phyloP scores from a whole-genome alignment of 2,888 invertebrate genomes.

The Nowickia ferox region DNA sequence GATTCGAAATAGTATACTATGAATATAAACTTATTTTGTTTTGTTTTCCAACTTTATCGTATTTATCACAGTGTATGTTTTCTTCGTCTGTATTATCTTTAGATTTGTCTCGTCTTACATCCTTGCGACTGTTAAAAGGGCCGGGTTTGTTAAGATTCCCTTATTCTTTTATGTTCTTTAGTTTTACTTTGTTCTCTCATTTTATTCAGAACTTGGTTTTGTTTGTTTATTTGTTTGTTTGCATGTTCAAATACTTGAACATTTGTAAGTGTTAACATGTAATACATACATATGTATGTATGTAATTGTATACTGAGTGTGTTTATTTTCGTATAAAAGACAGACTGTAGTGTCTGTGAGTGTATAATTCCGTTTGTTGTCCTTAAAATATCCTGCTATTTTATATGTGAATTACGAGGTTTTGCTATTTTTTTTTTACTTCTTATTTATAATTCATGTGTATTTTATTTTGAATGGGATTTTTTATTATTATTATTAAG shows the following conservation, averaged over 20 bases:
- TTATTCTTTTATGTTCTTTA: background rate
- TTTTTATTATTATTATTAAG: too few relatives aligned
- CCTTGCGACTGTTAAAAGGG: conserved; percentile 1
- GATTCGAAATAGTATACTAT: background rate
- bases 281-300: too few relatives aligned
- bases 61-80: conserved; percentile 33
- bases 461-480: conserved; percentile 2
- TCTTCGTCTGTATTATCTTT: background rate
- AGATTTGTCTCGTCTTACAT: background rate
- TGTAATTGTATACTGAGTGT: conserved; percentile 12
- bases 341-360: conserved; percentile 40
- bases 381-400: conserved; percentile 66
- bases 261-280: background rate
- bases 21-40: background rate
- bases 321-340: conserved; percentile 4
- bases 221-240: conserved; percentile 22
- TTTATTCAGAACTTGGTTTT: background rate
- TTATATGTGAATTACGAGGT: conserved; percentile 34
- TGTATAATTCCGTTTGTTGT: conserved; percentile 55
- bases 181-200: background rate
- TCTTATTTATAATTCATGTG: conserved; percentile 10
- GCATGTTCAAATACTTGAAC: conserved; percentile 1
- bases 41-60: background rate
- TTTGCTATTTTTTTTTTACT: background rate
- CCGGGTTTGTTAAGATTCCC: conserved; percentile 32